Percentiles rank a stretch among this genome's conserved stretches.
Conservation (phyloP, 2,113 vertebrate species). For the Globicephala melas region DNA sequence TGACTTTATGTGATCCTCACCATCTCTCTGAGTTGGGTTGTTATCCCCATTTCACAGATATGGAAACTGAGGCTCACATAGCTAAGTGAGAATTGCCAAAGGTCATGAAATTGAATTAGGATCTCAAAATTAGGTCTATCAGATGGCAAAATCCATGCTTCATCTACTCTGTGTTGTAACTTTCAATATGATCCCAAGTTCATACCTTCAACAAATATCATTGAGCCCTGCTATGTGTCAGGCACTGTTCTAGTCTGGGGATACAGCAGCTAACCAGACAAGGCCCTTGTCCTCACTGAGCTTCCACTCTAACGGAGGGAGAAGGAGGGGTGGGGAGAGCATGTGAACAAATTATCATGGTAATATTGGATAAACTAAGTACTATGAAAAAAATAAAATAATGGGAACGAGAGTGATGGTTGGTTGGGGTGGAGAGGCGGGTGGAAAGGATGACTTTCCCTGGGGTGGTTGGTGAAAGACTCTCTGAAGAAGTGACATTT, state of each 20-base stretch:
- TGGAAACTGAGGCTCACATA: not conserved
- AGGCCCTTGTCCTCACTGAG: not conserved
- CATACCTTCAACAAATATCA: not conserved
- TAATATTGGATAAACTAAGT: not conserved
- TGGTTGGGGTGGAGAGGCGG: accelerated
- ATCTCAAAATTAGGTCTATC: not conserved
- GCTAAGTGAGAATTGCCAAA: not conserved
- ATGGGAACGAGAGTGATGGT: not conserved
- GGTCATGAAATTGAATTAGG: not conserved
- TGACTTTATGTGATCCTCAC: not conserved
- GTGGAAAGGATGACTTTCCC: not conserved
- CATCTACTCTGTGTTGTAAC: not conserved
- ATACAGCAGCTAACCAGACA: not conserved
- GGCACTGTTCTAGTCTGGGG: not conserved
- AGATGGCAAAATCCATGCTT: not conserved
- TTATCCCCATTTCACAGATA: not conserved
- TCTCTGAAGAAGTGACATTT: not conserved
- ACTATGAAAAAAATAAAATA: not conserved
- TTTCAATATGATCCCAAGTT: not conserved
- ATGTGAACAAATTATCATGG: not conserved
- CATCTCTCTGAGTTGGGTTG: not conserved
- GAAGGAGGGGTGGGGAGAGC: not conserved
- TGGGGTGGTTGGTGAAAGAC: not conserved
- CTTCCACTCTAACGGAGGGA: not conserved
- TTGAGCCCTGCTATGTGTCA: not conserved